Conservation (phyloP, 2,797 vertebrate genomes). For the Limnodromus scolopaceus region DNA sequence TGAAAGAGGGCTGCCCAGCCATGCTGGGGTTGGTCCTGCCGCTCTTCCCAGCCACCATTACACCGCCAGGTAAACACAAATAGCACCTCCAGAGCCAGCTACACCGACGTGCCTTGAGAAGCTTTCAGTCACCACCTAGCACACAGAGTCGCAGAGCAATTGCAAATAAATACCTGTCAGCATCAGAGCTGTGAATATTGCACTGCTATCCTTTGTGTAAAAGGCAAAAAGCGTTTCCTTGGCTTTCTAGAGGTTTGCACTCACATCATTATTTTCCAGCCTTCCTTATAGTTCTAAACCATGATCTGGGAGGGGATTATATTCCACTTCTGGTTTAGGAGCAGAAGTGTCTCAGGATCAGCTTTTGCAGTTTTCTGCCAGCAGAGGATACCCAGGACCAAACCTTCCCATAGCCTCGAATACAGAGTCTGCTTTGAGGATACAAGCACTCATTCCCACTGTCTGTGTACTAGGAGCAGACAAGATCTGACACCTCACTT, state of each 20-base stretch:
- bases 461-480: background rate
- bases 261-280: background rate
- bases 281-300: background rate
- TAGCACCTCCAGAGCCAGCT: background rate
- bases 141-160: background rate
- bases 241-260: background rate
- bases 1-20: background rate
- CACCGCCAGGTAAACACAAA: background rate
- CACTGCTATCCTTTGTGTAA: background rate
- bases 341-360: background rate
- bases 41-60: background rate
- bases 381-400: slow-evolving; percentile 49
- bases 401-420: background rate
- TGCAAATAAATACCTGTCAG: background rate
- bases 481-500: background rate
- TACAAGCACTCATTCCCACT: accelerated
- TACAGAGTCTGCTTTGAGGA: background rate
- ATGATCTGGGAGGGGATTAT: background rate
- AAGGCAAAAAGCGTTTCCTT: background rate
- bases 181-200: background rate
- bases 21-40: background rate
- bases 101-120: background rate
- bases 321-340: background rate
- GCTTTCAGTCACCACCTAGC: background rate
- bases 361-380: slow-evolving; percentile 47